Evolutionary conservation across 2,888 invertebrate genomes (phyloP).

Genomic region (Vannuccia rotundouncinata): DNA sequence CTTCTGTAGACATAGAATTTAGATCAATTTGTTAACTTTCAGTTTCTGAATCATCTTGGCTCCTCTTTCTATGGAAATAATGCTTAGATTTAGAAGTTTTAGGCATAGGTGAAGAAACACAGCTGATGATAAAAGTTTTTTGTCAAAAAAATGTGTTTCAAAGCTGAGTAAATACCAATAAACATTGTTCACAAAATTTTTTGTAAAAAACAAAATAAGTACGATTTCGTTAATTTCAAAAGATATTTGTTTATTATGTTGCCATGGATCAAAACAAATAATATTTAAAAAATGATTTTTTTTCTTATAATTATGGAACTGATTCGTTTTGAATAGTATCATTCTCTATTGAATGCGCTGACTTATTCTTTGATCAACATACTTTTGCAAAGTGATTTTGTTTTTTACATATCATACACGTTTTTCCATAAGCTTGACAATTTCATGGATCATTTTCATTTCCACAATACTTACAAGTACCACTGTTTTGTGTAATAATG

Average conservation of each 20-base stretch:
- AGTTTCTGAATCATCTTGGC: no score
- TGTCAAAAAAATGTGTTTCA: no score
- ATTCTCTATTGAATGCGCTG: slow-evolving; percentile 5
- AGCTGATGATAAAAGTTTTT: no score
- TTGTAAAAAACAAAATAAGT: no score
- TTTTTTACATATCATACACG: slow-evolving; percentile 6
- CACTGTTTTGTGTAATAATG: slow-evolving; percentile 1
- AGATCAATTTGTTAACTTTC: no score
- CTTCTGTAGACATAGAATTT: no score
- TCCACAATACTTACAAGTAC: slow-evolving; percentile 12
- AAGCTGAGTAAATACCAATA: no score
- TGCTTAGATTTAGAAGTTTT: no score
- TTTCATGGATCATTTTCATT: background rate
- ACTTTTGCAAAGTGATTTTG: background rate
- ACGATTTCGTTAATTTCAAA: background rate
- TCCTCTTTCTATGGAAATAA: no score
- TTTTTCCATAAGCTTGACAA: background rate
- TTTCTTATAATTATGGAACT: background rate
- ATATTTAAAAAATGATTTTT: background rate
- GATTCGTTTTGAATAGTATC: background rate
- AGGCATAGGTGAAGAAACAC: no score
- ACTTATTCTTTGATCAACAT: slow-evolving; percentile 11
- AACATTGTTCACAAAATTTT: no score
- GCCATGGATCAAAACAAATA: background rate
- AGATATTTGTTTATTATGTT: background rate